These are phyloP conservation scores for Pteropus rufus DNA, from an alignment of 2,797 vertebrate genomes.

Conservation along the genomic window DNA sequence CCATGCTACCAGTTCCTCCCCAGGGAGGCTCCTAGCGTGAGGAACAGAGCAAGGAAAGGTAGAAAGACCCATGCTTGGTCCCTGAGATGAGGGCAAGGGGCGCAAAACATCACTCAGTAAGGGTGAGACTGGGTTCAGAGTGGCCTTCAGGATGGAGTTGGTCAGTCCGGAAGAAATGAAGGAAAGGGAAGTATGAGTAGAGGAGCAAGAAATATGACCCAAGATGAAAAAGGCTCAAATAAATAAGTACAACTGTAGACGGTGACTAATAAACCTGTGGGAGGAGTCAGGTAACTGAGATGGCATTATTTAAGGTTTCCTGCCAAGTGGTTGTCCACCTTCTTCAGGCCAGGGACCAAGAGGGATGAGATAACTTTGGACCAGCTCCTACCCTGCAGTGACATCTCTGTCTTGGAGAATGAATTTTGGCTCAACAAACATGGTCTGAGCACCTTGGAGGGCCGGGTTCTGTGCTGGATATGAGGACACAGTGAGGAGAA, in stretches of 20 bases:
- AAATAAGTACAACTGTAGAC: not conserved
- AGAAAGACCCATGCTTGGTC: not conserved
- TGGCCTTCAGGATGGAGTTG: no score
- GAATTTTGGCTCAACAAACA: not conserved
- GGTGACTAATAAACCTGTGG: not conserved
- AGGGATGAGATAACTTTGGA: not conserved
- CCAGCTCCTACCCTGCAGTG: not conserved
- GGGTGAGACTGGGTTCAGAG: not conserved
- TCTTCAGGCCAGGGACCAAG: not conserved
- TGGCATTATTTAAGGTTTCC: not conserved
- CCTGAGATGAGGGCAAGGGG: not conserved
- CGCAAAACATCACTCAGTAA: not conserved
- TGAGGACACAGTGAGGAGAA: not conserved
- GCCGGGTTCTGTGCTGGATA: not conserved
- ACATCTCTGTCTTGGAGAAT: not conserved
- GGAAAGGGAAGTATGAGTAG: not conserved
- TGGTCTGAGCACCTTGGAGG: not conserved
- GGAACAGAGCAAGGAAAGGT: not conserved
- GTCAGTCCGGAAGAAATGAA: not conserved
- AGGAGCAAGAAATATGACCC: not conserved
- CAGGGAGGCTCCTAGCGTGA: not conserved
- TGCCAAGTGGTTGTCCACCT: not conserved
- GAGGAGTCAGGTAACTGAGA: not conserved
- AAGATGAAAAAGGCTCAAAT: not conserved
- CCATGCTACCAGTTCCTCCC: not conserved